Evolutionary conservation across 2,888 invertebrate species (phyloP), one percentile per base, ranked within the genome.

Genomic region (Orgyia antiqua): DNA sequence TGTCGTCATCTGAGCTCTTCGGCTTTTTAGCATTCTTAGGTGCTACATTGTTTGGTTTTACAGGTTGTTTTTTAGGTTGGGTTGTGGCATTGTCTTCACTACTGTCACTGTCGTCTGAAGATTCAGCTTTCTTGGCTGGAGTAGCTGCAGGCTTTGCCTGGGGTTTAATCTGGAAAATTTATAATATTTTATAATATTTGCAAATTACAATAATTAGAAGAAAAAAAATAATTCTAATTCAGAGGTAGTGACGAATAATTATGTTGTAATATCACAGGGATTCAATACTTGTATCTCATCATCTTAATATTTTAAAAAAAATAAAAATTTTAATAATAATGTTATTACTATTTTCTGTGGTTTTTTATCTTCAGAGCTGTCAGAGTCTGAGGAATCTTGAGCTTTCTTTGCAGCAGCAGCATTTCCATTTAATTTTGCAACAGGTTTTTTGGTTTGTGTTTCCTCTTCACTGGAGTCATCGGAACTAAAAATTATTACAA

Each of bases 241-340:
- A 82, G 80, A 78, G 82, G 82, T 80, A 82, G 80, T 80, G 80
- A 80, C 80, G 77, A 80, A 71, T 50, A 40, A 24, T 19, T 31
- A 25, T 33, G 33, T 29, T 51, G 48, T 58, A 46, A 53, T 60
- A 70, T 72, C 71, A 74, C 35, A 44, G 33, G 17, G 12, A 25
- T 38, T 65, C 70, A 75, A 63, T 56, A 27, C 23, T 17, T 29
- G 42, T 39, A 44, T 68, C 31, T 54, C 74, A 75, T 75, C 75
- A 77, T 70, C 39, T 38, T 32, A 24, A 17, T n/a, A 4, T 17
- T 10, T 12, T 1, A 33, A 19, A 8, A 20, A 3, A 13, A 24
- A 18, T 10, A 4, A 27, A 11, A 24, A 10, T 2, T 27, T 10
- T 27, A 17, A 26, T 17, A 28, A 32, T 27, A 28, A 13, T 1